Evolutionary conservation across 2,113 vertebrate genomes (phyloP).

Genomic region (Chauna torquata): DNA sequence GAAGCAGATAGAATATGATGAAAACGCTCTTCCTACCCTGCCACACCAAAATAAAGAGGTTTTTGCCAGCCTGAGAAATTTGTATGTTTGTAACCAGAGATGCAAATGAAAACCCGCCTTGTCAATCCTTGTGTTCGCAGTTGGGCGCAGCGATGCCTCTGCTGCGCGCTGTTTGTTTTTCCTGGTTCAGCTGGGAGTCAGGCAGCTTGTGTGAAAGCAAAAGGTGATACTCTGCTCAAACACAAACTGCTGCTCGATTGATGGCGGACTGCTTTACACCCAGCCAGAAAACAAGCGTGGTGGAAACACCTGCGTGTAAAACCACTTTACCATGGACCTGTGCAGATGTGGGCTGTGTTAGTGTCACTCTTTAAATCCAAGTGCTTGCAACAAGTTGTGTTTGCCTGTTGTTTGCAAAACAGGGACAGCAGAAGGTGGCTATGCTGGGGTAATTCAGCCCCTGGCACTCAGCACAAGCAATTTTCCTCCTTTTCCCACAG

Average conservation of each 20-base stretch:
- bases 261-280: not conserved
- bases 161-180: not conserved
- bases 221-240: not conserved
- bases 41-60: not conserved
- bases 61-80: not conserved
- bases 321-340: rapidly evolving
- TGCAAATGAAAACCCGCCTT: not conserved
- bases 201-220: not conserved
- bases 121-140: not conserved
- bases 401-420: not conserved
- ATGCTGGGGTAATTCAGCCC: not conserved
- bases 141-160: not conserved
- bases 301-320: not conserved
- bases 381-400: not conserved
- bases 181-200: conserved; percentile 19
- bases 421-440: not conserved
- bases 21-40: not conserved
- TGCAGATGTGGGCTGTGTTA: not conserved
- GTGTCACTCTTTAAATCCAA: not conserved
- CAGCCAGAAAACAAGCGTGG: not conserved
- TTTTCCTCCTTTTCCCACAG: not conserved
- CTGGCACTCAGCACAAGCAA: rapidly evolving
- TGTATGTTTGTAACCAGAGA: not conserved
- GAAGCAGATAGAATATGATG: not conserved
- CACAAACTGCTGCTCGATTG: not conserved